These are phyloP conservation scores for Melanotaenia nigrans DNA, from an alignment of 2,797 vertebrate genomes.

Conservation along the genomic window DNA sequence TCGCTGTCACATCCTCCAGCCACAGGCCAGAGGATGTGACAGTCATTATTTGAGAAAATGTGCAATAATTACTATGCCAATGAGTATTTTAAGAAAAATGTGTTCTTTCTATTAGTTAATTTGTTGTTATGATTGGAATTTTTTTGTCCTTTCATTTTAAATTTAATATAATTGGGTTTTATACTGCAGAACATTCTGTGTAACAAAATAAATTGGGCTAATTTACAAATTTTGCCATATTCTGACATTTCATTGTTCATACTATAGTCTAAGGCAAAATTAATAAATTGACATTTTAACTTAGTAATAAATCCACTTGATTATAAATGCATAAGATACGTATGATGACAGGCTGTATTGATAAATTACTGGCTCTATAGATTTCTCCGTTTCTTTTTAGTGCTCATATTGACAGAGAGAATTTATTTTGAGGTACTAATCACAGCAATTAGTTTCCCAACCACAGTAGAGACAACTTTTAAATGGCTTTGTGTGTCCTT, in stretches of 20 bases:
- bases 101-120: too few relatives aligned
- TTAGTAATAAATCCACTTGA: constrained; percentile 1
- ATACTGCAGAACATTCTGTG: neutral
- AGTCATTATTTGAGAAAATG: neutral
- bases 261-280: neutral
- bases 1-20: too few relatives aligned
- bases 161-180: neutral
- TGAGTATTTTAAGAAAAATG: too few relatives aligned
- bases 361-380: constrained; percentile 5
- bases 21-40: too few relatives aligned
- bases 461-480: constrained; percentile 43
- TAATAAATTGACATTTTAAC: neutral
- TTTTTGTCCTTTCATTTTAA: neutral
- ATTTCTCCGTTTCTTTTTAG: constrained; percentile 40
- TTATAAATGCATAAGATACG: constrained; percentile 5
- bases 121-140: neutral
- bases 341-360: constrained; percentile 1
- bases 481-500: constrained; percentile 49
- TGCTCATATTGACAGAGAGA: constrained; percentile 31
- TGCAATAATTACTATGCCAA: neutral
- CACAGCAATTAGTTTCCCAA: constrained; percentile 48
- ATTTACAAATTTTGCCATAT: neutral
- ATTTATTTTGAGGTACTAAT: constrained; percentile 52
- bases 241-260: neutral
- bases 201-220: neutral